phyloP scores from a whole-genome alignment of 64 coral and sea anemone genomes.

The Montipora efflorescens region DNA sequence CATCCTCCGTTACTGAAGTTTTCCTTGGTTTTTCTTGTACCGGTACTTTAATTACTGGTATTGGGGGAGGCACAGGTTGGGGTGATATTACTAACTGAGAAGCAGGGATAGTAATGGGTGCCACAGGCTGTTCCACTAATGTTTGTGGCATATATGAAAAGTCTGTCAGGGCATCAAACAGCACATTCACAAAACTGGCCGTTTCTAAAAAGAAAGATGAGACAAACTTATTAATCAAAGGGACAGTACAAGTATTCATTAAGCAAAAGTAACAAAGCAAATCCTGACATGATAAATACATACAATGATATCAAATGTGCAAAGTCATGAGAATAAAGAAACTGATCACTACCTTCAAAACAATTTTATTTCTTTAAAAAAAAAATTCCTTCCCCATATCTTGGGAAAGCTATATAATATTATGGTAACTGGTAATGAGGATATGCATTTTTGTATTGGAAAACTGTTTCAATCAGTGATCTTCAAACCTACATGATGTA shows the following conservation, averaged over 20 bases:
- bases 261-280: no score
- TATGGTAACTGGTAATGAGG: no score
- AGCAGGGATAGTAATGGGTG: slow-evolving; percentile 17
- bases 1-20: slow-evolving; percentile 64
- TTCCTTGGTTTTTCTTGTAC: slow-evolving; percentile 60
- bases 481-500: no score
- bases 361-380: no score
- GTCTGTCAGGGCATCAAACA: slow-evolving; percentile 90
- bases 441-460: no score
- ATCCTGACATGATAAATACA: no score
- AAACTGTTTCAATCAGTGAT: no score
- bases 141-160: slow-evolving; percentile 81
- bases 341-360: no score
- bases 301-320: no score
- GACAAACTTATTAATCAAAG: neutral
- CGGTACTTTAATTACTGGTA: neutral
- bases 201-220: slow-evolving; percentile 66
- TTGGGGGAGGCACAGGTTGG: neutral
- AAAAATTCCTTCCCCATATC: no score
- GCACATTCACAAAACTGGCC: slow-evolving; percentile 83
- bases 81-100: neutral
- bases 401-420: no score
- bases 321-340: no score
- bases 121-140: slow-evolving; percentile 27
- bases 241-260: neutral